A percentile compares a stretch with the other conserved stretches of the same genome.
phyloP scores from a whole-genome alignment of 2,888 invertebrate species.

The Drosophila gaucha region DNA sequence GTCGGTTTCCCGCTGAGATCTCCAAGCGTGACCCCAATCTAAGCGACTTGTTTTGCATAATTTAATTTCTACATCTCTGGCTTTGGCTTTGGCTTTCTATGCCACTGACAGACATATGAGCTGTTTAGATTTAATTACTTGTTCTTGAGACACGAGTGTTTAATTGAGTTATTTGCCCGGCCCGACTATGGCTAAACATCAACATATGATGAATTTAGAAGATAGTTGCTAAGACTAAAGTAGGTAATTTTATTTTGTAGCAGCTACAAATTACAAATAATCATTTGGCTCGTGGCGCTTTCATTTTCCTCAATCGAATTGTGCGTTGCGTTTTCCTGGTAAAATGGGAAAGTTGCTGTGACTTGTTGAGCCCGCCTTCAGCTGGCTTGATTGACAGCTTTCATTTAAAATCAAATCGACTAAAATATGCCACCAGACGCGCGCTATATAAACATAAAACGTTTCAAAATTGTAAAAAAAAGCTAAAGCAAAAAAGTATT shows the following conservation, averaged over 20 bases:
- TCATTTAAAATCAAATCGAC: slow-evolving; percentile 80
- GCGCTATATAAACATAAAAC: slow-evolving; percentile 28
- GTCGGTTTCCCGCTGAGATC: slow-evolving; percentile 39
- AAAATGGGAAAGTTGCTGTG: slow-evolving; percentile 74
- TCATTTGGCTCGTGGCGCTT: slow-evolving; percentile 59
- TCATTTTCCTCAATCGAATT: slow-evolving; percentile 65
- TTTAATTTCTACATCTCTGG: slow-evolving; percentile 37
- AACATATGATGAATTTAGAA: neutral
- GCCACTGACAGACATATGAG: slow-evolving; percentile 49
- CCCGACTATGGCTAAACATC: neutral
- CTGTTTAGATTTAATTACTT: slow-evolving; percentile 28
- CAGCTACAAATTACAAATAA: slow-evolving; percentile 44
- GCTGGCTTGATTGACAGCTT: slow-evolving; percentile 82
- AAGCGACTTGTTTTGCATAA: slow-evolving; percentile 70
- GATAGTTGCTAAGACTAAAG: neutral
- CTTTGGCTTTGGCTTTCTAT: slow-evolving; percentile 56
- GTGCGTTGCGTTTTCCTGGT: slow-evolving; percentile 62
- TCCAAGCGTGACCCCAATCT: slow-evolving; percentile 62
- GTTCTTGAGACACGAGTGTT: slow-evolving; percentile 30
- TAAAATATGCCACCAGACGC: slow-evolving; percentile 55
- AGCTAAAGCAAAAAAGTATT: slow-evolving; percentile 71
- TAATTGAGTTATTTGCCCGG: slow-evolving; percentile 33
- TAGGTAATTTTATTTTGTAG: neutral
- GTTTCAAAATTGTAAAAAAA: slow-evolving; percentile 41
- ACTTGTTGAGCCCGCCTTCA: slow-evolving; percentile 51